Conservation (phyloP, 1,140 invertebrate genomes). For the Mamestra configurata region DNA sequence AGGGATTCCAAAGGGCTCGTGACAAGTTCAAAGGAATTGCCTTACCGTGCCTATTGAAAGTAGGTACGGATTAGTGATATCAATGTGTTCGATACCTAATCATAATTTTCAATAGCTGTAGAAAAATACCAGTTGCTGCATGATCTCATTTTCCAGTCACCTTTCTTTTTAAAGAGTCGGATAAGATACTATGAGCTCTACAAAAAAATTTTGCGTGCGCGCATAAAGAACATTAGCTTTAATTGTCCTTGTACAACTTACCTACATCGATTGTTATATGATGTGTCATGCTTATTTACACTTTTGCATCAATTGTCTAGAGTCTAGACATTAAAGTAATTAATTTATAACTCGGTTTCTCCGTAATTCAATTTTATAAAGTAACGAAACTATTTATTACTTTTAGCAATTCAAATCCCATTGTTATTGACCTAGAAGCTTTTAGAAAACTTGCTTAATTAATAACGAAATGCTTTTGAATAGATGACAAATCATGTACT, state of each 20-base stretch:
- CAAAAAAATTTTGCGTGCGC: not conserved
- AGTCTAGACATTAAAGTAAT: constrained; percentile 23
- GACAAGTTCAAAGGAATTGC: constrained; percentile 5
- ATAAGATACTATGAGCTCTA: too few species aligned
- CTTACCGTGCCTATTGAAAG: not conserved
- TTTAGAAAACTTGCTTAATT: constrained; percentile 31
- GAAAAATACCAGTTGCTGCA: not conserved
- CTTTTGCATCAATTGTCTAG: not conserved
- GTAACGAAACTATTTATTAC: constrained; percentile 13
- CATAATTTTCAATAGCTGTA: not conserved
- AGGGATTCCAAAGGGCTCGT: constrained; percentile 15
- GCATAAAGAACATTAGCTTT: not conserved
- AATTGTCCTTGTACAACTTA: not conserved
- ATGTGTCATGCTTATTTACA: constrained; percentile 12
- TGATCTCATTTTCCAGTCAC: too few species aligned
- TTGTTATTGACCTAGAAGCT: constrained; percentile 45
- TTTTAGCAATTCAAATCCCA: constrained; percentile 35
- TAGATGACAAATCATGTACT: constrained; percentile 34
- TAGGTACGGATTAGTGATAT: not conserved
- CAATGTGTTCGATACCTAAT: not conserved
- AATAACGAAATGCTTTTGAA: constrained; percentile 25
- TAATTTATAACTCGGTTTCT: constrained; percentile 1
- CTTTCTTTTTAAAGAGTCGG: too few species aligned
- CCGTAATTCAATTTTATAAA: constrained; percentile 12
- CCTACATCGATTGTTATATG: not conserved